Conservation (phyloP, 2,113 vertebrate genomes). For the Laterallus jamaicensis region DNA sequence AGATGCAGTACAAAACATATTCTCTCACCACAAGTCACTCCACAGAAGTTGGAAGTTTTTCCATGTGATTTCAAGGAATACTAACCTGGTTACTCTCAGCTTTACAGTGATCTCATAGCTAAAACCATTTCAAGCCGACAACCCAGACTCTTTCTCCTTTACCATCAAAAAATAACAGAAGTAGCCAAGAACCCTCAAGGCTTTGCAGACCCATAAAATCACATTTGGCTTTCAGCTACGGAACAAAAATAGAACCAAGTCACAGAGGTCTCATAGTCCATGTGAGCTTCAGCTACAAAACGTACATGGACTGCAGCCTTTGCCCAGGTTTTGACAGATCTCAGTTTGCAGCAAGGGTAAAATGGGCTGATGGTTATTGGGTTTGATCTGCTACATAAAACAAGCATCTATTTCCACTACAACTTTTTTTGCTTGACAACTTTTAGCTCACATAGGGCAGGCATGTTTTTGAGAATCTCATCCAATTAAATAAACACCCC, state of each 20-base stretch:
- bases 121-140: constrained; percentile 24
- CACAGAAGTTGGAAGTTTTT: constrained; percentile 26
- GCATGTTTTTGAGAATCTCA: background rate
- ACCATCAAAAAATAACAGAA: background rate
- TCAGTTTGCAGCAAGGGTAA: background rate
- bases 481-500: constrained; percentile 19
- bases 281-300: constrained; percentile 11
- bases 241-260: constrained; percentile 47
- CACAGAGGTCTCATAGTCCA: constrained; percentile 21
- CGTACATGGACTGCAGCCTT: background rate
- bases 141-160: background rate
- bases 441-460: background rate
- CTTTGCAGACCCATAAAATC: constrained; percentile 25
- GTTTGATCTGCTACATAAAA: background rate
- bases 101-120: constrained; percentile 9
- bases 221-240: background rate
- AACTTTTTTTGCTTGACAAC: background rate
- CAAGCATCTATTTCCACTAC: background rate
- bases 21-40: background rate
- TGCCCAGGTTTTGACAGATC: background rate
- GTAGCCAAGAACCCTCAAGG: constrained; percentile 1
- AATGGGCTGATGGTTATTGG: background rate
- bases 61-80: constrained; percentile 22
- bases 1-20: background rate
- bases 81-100: background rate